phyloP scores from a whole-genome alignment of 2,113 vertebrate genomes.

The Tragulus kanchil region DNA sequence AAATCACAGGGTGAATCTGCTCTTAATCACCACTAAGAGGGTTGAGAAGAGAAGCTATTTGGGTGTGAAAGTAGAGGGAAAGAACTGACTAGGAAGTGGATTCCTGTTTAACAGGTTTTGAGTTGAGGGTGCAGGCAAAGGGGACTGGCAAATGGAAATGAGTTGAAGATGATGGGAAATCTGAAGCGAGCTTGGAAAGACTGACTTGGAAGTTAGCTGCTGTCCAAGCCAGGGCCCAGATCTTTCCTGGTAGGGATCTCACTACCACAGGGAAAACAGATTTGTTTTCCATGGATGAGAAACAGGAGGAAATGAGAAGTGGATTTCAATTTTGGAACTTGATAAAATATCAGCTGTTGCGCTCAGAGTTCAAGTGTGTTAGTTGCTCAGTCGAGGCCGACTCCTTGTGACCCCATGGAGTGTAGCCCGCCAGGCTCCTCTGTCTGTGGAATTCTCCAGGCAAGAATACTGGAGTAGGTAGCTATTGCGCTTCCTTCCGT shows the following conservation, averaged over 20 bases:
- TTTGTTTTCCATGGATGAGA: conserved; percentile 58
- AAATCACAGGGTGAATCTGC: neutral
- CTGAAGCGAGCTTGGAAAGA: neutral
- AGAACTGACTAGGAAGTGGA: neutral
- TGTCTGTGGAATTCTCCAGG: no score
- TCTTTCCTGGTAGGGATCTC: neutral
- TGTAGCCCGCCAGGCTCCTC: no score
- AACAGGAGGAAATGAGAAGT: conserved; percentile 53
- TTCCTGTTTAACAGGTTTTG: neutral
- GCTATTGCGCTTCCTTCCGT: no score
- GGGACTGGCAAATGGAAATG: neutral
- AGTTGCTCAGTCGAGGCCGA: no score
- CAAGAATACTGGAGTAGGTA: no score
- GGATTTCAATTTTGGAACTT: conserved; percentile 62
- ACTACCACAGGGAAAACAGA: neutral
- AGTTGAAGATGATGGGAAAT: neutral
- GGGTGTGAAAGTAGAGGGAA: neutral
- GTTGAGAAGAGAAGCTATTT: neutral
- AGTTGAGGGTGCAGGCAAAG: no score
- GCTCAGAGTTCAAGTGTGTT: neutral
- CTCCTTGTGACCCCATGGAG: no score
- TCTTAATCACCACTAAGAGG: neutral
- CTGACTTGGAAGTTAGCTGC: neutral
- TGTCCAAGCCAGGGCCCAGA: neutral
- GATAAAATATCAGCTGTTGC: conserved; percentile 57